Evolutionary conservation across 2,888 invertebrate species (phyloP), one percentile per base, ranked within the genome.

Genomic region (Drosophila yooni): DNA sequence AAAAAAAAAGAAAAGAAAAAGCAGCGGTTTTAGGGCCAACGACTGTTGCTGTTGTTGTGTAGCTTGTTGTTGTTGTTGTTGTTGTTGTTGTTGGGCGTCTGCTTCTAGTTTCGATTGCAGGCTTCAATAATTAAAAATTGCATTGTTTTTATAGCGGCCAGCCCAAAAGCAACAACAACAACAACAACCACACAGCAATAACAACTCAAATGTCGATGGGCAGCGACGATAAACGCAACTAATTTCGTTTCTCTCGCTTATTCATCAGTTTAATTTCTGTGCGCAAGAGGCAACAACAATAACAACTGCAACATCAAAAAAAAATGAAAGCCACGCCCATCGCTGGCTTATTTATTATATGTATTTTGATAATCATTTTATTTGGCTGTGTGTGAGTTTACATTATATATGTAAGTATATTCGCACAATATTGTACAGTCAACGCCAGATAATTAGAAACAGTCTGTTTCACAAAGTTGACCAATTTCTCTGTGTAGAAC

Each of bases 61-160:
- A 15, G 21, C 27, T 25, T 18, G 31, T 33, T 70, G 50, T 50
- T 3, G 27, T 33, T 56, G 50, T 50, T 51, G 34, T 43, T 62
- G 59, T 5, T 54, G 36, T 15, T 40, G 48, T 38, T 62, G 46
- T 59, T 65, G 63, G 54, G 74, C 18, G 68, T 67, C 79, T 76
- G 70, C 66, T 68, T 78, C 82, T 86, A 86, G 82, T 70, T 82
- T 78, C 82, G 79, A 84, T 84, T 79, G 76, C 83, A 76, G 76
- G 72, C 83, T 79, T 83, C 83, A 83, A 85, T 82, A 87, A 87
- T 87, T 87, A 80, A 80, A 83, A 68, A 43, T 65, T 80, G 84
- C 82, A 83, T 82, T 82, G 81, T 82, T 83, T 87, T 87, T 77
- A 77, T 76, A 68, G 36, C 70, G 48, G 31, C 36, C 48, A 27